phyloP scores from a whole-genome alignment of 2,113 vertebrate species.

The Caloenas nicobarica region DNA sequence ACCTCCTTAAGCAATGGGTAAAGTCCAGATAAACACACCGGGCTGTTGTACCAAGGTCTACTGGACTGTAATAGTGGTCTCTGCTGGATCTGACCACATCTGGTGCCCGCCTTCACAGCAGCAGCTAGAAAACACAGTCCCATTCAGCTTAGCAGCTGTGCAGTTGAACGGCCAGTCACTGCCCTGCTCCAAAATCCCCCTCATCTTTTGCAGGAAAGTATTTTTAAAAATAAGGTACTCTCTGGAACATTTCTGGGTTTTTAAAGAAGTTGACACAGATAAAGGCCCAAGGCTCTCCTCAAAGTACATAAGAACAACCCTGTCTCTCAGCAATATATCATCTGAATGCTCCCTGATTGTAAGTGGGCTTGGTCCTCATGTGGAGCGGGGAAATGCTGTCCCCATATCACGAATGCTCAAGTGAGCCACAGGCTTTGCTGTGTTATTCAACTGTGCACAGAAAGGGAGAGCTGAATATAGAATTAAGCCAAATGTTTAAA shows the following conservation, averaged over 20 bases:
- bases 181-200: neutral
- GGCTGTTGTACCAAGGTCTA: neutral
- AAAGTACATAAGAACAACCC: neutral
- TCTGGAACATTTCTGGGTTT: neutral
- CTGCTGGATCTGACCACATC: neutral
- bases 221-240: neutral
- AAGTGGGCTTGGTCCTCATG: neutral
- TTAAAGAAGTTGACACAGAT: neutral
- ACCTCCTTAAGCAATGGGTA: neutral
- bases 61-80: neutral
- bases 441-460: neutral
- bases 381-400: neutral
- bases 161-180: neutral
- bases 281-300: neutral
- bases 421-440: neutral
- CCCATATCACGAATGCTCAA: rapidly evolving
- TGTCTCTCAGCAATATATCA: neutral
- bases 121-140: neutral
- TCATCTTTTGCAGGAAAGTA: neutral
- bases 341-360: neutral
- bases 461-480: neutral
- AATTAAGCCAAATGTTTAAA: neutral
- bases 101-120: neutral
- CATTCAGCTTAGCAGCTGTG: neutral
- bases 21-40: neutral